Base-by-base conservation (phyloP, 2,113 vertebrate species). In the Podarcis cretensis region DNA sequence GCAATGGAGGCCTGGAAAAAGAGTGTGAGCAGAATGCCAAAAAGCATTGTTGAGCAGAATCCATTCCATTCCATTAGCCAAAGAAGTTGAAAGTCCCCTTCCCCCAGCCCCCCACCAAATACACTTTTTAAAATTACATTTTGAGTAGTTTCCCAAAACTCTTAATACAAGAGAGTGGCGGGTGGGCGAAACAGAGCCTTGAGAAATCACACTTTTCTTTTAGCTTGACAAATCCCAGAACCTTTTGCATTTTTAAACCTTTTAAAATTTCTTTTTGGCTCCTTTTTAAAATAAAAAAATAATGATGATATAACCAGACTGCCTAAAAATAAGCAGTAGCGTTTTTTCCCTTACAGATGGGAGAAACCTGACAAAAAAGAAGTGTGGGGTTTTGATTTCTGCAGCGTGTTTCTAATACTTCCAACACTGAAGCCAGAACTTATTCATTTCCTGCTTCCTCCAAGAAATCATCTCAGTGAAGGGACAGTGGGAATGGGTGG, bases 41-140 rank as follows among this genome's bases (percentile, higher is more conserved):
- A 94, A 93, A 96, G 94, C 94, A 95, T 96, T 96, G 89, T 95
- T 95, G 95, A 95, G 91, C 88, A 93, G 92, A 89, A 94, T 96
- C 95, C 96, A 96, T 87, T 93, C 91, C 85, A 92, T 90, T 93
- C 91, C 37, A 92, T 69, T 86, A 95, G 95, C 95, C 95, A 96
- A 96, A 83, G 95, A 96, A 95, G 88, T 92, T 95, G 87, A 89
- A 88, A 86, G 87, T 35, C 4, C 68, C 68, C 32, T 32, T n/a
- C 12, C 21, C 48, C 35, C 35, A 1, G 10, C 30, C 12, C 21
- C 16, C 48, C 6, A 59, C 59, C n/a, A 73, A 35, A 65, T 92
- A 91, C 87, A 90, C 84, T 84, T 89, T 92, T 93, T 92, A 93
- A 94, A 57, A 78, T 91, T 89, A 73, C 88, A 89, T 91, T 93